phyloP scores from a whole-genome alignment of 2,113 vertebrate genomes.

The Uria aalge region DNA sequence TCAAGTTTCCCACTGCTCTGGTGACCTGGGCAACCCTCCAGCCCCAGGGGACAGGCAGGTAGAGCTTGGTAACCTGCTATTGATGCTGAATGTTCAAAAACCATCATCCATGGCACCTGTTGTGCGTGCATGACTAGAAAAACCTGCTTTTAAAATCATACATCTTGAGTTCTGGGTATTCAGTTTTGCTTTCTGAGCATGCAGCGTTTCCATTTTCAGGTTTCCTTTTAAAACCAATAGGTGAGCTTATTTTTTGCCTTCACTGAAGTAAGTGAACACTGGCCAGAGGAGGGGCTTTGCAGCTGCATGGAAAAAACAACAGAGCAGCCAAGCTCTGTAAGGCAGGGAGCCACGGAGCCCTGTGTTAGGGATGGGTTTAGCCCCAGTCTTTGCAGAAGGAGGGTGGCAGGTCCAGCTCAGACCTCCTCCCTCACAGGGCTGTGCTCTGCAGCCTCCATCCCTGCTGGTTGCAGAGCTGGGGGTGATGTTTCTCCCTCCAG shows the following conservation, averaged over 20 bases:
- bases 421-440: not conserved
- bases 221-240: not conserved
- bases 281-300: not conserved
- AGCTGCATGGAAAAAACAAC: not conserved
- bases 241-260: not conserved
- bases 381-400: not conserved
- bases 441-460: not conserved
- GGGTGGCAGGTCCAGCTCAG: not conserved
- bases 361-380: not conserved
- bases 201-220: not conserved
- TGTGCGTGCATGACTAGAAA: not conserved
- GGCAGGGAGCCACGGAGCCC: not conserved
- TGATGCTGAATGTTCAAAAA: not conserved
- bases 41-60: not conserved
- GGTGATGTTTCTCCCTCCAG: not conserved
- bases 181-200: not conserved
- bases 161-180: not conserved
- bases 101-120: rapidly evolving
- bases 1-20: not conserved
- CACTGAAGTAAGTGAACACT: not conserved
- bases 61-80: not conserved
- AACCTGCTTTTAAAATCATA: not conserved
- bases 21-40: not conserved
- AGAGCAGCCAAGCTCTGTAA: not conserved
- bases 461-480: not conserved